Base-by-base conservation (phyloP, 2,797 vertebrate genomes). In the Linurgus olivaceus region DNA sequence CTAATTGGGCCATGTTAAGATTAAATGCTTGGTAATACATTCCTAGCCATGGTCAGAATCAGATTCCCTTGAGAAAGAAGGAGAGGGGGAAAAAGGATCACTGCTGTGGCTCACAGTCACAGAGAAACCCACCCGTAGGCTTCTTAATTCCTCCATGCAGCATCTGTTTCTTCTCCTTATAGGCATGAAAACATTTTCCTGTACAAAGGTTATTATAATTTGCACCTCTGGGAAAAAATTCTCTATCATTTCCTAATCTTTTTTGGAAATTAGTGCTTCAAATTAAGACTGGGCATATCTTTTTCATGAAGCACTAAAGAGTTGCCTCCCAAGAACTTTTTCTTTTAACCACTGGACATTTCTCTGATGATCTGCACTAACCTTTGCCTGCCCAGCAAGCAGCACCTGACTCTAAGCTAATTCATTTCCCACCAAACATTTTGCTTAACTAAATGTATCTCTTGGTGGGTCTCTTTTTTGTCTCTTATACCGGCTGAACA, bases 61-160 rank as follows among this genome's bases (percentile, higher is more conserved):
- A 89, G 70, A 86, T 54, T 81, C 51, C 65, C 80, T 58, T 75
- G 21, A 80, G 26, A 61, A 88, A 70, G 25, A 38, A 18, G 35
- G 13, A 21, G 5, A 3, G 6, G 1, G 3, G 1, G 5, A 1
- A 19, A 25, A 18, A 2, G 2, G 9, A 20, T 54, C 85, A 48
- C 28, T 82, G 24, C 21, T 25, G 50, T 67, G 45, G 29, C 33
- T 70, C 57, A 71, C 55, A 88, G 31, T 74, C 37, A 70, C 29
- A 82, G 35, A 68, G 29, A 70, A 94, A 65, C 26, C 42, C 21
- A 75, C 10, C 31, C 87, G 7, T 1, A 92, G 55, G 31, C 24
- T 81, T 72, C 47, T 79, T 91, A 87, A 79, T 70, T 94, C 63
- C 54, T 90, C 33, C 31, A 25, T 4, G 11, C 13, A 70, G 38